Conservation (phyloP, 2,113 vertebrate species). For the Salminus brasiliensis region DNA sequence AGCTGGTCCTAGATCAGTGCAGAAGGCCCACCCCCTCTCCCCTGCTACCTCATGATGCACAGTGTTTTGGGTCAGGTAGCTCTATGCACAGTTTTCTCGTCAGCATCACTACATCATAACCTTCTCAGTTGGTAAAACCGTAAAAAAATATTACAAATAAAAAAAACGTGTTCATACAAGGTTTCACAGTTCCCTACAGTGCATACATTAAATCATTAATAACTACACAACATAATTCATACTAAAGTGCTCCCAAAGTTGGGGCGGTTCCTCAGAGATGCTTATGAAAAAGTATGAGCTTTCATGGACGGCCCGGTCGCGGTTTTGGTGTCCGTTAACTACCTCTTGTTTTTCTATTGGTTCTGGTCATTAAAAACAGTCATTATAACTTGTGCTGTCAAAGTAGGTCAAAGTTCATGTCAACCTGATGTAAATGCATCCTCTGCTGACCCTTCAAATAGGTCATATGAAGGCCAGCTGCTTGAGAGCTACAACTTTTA, state of each 20-base stretch:
- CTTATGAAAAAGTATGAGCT: constrained; percentile 1
- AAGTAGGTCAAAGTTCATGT: too few species aligned
- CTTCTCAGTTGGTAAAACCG: constrained; percentile 1
- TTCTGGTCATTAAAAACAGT: too few species aligned
- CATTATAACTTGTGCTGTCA: too few species aligned
- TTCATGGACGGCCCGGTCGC: too few species aligned
- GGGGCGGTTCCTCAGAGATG: not conserved
- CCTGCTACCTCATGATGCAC: not conserved
- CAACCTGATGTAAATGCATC: too few species aligned
- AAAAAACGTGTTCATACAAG: not conserved
- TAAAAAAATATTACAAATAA: not conserved
- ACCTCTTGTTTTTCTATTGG: too few species aligned
- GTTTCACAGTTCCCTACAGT: constrained; percentile 1
- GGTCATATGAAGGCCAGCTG: too few species aligned
- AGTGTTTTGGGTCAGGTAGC: constrained; percentile 24
- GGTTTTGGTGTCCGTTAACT: too few species aligned
- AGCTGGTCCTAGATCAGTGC: not conserved
- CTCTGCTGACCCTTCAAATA: too few species aligned
- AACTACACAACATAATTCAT: not conserved
- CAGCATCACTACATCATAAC: not conserved
- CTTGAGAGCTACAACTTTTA: too few species aligned
- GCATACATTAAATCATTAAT: too few species aligned
- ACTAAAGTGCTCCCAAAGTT: not conserved
- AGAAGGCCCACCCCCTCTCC: not conserved
- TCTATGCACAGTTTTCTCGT: constrained; percentile 1